phyloP scores from a whole-genome alignment of 2,797 vertebrate species.

The Lacerta agilis region DNA sequence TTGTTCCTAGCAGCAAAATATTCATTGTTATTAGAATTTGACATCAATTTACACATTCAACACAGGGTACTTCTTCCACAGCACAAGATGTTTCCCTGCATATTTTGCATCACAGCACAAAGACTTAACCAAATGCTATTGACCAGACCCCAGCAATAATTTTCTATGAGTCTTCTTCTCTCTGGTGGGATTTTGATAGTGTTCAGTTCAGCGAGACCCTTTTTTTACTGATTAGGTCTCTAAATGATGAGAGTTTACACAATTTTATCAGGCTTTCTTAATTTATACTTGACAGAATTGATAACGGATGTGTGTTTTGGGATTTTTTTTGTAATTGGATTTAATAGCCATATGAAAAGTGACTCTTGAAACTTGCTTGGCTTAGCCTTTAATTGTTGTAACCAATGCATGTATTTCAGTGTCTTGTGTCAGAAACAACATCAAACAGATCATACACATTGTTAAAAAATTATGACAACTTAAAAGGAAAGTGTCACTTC shows the following conservation, averaged over 20 bases:
- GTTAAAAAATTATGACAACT: constrained; percentile 49
- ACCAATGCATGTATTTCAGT: constrained; percentile 70
- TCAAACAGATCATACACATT: constrained; percentile 62
- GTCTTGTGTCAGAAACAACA: constrained; percentile 72
- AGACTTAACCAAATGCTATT: constrained; percentile 79
- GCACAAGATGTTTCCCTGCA: constrained; percentile 83
- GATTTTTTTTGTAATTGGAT: constrained; percentile 77
- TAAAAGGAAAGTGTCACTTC: constrained; percentile 58
- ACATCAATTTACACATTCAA: constrained; percentile 78
- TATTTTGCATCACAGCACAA: constrained; percentile 80
- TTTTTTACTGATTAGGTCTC: constrained; percentile 80
- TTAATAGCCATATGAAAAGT: constrained; percentile 83
- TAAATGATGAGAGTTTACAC: constrained; percentile 82
- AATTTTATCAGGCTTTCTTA: constrained; percentile 84
- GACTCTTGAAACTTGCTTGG: constrained; percentile 74
- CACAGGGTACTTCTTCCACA: constrained; percentile 84
- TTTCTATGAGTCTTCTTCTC: constrained; percentile 81
- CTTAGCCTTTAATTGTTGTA: constrained; percentile 76
- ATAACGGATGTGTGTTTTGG: constrained; percentile 78
- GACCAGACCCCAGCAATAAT: constrained; percentile 84
- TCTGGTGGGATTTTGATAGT: constrained; percentile 81
- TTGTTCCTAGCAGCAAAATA: constrained; percentile 79
- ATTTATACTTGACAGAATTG: constrained; percentile 84
- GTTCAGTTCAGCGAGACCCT: constrained; percentile 79
- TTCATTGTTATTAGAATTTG: constrained; percentile 77